Evolutionary conservation across 2,888 invertebrate species (phyloP), one percentile per base, ranked within the genome.

Genomic region (Xiphydria camelus): DNA sequence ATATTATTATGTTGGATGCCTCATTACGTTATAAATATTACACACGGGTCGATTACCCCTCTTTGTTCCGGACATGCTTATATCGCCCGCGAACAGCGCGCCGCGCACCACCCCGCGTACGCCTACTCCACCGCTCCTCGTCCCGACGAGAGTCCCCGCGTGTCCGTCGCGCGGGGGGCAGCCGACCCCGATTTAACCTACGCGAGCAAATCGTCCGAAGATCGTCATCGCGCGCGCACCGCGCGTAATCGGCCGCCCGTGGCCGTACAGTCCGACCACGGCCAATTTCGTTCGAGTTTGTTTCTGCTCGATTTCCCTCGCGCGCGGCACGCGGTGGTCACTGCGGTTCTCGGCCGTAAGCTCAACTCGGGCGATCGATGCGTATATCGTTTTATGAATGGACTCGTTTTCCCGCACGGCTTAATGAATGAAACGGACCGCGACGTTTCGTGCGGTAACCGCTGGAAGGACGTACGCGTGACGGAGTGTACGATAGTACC

Each of bases 1-100:
- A 68, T 68, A 69, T 68, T 64, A 68, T 68, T 69, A 69, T 57
- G 55, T 56, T 56, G 55, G 52, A 48, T 53, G 58, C 61, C 62
- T 64, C 61, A 68, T 68, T 69, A 68, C 64, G 59, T 63, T 63
- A 66, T 69, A 65, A 68, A 69, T 68, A 57, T 68, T 66, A 68
- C 65, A n/a, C n/a, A 66, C 60, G 59, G 59, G 45, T 64, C 65
- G 61, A 64, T 68, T 63, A 64, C 57, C 64, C 60, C 47, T 52
- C 52, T 64, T 63, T 61, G 64, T 65, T 62, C 62, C 57, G 59
- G 55, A 52, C 62, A 59, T 61, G 53, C 59, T 57, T 51, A 57
- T 51, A 57, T 61, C 61, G 61, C 59, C 55, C 59, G 57, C 53
- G 61, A 61, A 61, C 63, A 61, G 63, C 63, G 51, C 61, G 14